Evolutionary conservation across 2,888 invertebrate genomes (phyloP).

Genomic region (Tachystola acroxantha): DNA sequence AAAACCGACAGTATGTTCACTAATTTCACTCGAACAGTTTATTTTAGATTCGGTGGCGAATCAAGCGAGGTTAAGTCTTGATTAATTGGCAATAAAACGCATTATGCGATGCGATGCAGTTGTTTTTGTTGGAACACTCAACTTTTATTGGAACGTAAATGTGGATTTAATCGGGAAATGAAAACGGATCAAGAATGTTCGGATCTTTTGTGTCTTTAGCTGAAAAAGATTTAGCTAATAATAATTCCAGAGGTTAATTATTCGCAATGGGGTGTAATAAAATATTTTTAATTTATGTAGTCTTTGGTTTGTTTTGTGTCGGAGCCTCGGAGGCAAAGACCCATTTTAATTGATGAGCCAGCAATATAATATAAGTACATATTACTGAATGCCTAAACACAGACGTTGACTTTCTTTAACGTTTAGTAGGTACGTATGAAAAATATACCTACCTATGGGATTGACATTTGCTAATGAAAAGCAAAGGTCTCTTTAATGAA

Average conservation of each 20-base stretch:
- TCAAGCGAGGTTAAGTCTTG: slow-evolving; percentile 42
- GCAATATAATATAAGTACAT: too few relatives aligned
- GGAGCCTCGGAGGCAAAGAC: too few relatives aligned
- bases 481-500: too few relatives aligned
- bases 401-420: too few relatives aligned
- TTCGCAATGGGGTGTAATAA: too few relatives aligned
- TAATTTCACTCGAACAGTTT: slow-evolving; percentile 37
- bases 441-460: too few relatives aligned
- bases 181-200: slow-evolving; percentile 38
- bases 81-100: slow-evolving; percentile 57
- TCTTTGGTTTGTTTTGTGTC: too few relatives aligned
- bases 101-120: slow-evolving; percentile 43
- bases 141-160: slow-evolving; percentile 58
- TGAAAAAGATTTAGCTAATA: slow-evolving; percentile 12
- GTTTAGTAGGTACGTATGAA: too few relatives aligned
- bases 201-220: slow-evolving; percentile 15
- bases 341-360: too few relatives aligned
- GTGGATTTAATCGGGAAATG: slow-evolving; percentile 53
- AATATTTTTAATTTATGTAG: too few relatives aligned
- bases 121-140: slow-evolving; percentile 40
- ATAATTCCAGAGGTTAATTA: slow-evolving; percentile 26
- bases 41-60: slow-evolving; percentile 42
- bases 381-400: too few relatives aligned
- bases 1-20: slow-evolving; percentile 59
- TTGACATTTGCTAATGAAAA: too few relatives aligned